Percentiles rank a stretch among this genome's conserved stretches.
These are phyloP conservation scores for Urocynchramus pylzowi DNA, from an alignment of 2,113 vertebrate species.

Conservation along the genomic window DNA sequence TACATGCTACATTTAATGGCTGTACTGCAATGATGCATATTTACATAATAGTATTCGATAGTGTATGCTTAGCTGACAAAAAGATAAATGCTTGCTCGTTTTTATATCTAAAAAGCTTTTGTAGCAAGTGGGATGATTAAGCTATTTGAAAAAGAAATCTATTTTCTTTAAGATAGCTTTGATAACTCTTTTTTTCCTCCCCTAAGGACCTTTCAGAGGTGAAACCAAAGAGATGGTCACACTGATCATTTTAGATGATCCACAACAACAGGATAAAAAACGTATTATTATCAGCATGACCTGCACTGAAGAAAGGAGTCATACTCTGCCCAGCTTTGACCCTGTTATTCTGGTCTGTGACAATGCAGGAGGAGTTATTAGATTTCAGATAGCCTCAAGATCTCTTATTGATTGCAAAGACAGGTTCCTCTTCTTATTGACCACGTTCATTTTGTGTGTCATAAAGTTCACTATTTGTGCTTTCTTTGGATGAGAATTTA, in stretches of 20 bases:
- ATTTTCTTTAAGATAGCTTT: constrained; percentile 14
- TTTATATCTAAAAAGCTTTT: constrained; percentile 12
- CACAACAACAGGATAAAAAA: constrained; percentile 84
- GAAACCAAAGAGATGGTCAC: constrained; percentile 80
- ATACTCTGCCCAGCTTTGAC: constrained; percentile 82
- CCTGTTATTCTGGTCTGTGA: constrained; percentile 87
- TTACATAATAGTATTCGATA: background rate
- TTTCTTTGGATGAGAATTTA: constrained; percentile 19
- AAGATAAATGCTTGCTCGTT: constrained; percentile 15
- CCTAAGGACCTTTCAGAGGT: constrained; percentile 64
- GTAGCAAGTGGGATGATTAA: constrained; percentile 14
- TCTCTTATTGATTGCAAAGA: constrained; percentile 85
- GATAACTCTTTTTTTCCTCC: background rate
- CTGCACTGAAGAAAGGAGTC: constrained; percentile 81
- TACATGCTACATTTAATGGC: background rate
- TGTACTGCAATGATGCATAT: background rate
- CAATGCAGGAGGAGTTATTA: constrained; percentile 83
- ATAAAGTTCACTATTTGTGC: background rate
- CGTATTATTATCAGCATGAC: constrained; percentile 80
- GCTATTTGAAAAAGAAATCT: background rate
- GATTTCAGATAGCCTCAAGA: constrained; percentile 84
- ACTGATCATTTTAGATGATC: constrained; percentile 82
- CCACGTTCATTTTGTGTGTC: constrained; percentile 3
- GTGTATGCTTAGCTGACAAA: background rate
- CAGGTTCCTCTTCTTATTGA: constrained; percentile 63